Evolutionary conservation across 30 jellyfish, hydroid and myxozoan genomes (phyloP).

Genomic region (Cassiopea andromeda): DNA sequence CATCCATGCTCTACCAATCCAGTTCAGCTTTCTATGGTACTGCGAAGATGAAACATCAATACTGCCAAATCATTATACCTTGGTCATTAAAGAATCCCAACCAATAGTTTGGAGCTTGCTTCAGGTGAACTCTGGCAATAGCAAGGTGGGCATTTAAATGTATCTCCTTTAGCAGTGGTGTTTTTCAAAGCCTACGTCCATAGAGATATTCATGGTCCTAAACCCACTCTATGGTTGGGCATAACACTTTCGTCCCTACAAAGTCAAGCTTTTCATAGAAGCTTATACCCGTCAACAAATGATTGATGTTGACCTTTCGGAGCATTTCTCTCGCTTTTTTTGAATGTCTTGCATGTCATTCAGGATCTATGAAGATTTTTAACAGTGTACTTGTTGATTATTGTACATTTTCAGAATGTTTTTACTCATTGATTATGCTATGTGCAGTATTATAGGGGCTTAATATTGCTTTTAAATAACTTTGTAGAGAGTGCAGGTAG

Average conservation of each 20-base stretch:
- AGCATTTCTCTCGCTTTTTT: background rate
- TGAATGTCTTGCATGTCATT: background rate
- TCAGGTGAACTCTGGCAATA: conserved; percentile 5
- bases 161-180: background rate
- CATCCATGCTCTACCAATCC: no score
- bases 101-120: background rate
- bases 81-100: background rate
- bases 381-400: no score
- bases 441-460: background rate
- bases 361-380: background rate
- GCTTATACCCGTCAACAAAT: background rate
- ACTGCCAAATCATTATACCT: background rate
- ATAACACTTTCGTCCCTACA: background rate
- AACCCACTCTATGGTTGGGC: background rate
- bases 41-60: background rate
- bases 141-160: background rate
- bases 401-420: background rate
- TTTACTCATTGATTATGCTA: conserved; percentile 1
- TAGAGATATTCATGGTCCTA: background rate
- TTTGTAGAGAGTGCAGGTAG: no score
- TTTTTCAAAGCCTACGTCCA: background rate
- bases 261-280: background rate
- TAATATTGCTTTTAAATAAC: no score
- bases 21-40: no score
- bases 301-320: conserved; percentile 22